A percentile compares a stretch with the other conserved stretches of the same genome.
phyloP scores from a whole-genome alignment of 2,797 vertebrate genomes.

The Lacerta viridis region DNA sequence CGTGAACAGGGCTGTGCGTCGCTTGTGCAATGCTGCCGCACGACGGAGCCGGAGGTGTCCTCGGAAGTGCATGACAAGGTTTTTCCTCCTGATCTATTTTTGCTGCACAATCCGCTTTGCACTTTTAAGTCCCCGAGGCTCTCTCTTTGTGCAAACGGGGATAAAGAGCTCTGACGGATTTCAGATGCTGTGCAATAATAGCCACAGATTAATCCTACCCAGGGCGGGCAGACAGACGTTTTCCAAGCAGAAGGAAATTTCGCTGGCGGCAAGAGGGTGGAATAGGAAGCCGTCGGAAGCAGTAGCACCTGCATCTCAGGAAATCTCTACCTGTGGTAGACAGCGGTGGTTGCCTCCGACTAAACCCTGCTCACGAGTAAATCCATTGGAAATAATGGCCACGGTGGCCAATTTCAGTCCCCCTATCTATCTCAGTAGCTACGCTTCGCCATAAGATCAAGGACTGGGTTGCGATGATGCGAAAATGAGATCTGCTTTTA shows the following conservation, averaged over 20 bases:
- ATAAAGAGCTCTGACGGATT: background rate
- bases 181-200: background rate
- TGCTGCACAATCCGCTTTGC: background rate
- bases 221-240: background rate
- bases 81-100: background rate
- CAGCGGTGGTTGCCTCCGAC: too few species aligned
- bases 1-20: background rate
- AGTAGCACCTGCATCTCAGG: too few species aligned
- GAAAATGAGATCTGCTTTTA: too few species aligned
- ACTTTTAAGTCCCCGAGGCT: background rate
- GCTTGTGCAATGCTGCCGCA: background rate
- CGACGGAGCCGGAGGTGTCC: background rate
- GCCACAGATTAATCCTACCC: background rate
- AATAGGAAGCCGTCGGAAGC: too few species aligned
- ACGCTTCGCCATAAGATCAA: too few species aligned
- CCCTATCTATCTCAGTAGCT: too few species aligned
- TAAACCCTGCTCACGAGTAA: too few species aligned
- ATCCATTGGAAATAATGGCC: too few species aligned
- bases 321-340: too few species aligned
- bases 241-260: accelerated
- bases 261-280: background rate
- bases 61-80: background rate
- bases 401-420: too few species aligned
- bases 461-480: too few species aligned
- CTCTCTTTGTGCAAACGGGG: background rate